Percentiles rank a stretch among this genome's conserved stretches.
These are phyloP conservation scores for Otocyon megalotis DNA, from an alignment of 2,113 vertebrate species.

Conservation along the genomic window DNA sequence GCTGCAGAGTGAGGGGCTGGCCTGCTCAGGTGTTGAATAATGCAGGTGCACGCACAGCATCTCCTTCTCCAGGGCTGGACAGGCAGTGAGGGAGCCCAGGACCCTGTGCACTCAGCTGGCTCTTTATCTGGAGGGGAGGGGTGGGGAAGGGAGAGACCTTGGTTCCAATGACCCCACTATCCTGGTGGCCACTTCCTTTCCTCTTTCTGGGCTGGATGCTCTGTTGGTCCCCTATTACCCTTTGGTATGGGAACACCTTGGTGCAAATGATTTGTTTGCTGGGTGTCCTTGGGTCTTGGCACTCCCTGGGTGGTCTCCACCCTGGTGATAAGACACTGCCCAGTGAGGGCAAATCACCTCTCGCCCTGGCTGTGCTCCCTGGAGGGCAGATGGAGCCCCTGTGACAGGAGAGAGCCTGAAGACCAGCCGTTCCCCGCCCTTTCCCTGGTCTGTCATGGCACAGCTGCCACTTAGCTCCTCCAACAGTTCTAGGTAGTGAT, in stretches of 20 bases:
- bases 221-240: too few relatives aligned
- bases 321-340: neutral
- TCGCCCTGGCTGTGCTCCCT: neutral
- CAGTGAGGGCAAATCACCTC: neutral
- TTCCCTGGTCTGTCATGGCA: too few relatives aligned
- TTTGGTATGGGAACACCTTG: too few relatives aligned
- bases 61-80: neutral
- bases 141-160: neutral
- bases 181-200: fast-evolving
- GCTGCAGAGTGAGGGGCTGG: neutral
- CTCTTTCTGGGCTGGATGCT: fast-evolving
- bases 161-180: too few relatives aligned
- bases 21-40: neutral
- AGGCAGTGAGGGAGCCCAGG: fast-evolving
- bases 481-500: neutral
- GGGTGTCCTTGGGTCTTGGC: neutral
- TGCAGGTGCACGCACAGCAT: neutral
- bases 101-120: neutral
- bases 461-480: neutral
- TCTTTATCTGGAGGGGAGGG: too few relatives aligned
- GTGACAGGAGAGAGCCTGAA: fast-evolving
- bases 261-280: neutral
- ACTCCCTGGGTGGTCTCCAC: neutral
- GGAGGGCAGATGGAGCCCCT: neutral
- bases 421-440: neutral